These are phyloP conservation scores for Diogma glabrata DNA, from an alignment of 2,888 invertebrate species.

Conservation along the genomic window DNA sequence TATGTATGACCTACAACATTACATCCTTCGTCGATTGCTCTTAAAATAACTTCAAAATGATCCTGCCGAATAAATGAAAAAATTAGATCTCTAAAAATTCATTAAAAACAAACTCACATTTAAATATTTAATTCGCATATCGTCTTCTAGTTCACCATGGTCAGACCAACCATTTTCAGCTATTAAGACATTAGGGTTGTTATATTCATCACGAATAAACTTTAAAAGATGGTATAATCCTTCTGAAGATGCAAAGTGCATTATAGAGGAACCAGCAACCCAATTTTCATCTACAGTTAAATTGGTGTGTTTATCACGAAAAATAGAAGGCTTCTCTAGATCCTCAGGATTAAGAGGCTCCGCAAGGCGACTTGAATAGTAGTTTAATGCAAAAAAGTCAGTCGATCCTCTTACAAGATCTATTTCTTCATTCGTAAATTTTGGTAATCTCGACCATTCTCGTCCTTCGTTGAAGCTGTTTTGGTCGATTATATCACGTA, in stretches of 20 bases:
- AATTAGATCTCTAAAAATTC: too few relatives aligned
- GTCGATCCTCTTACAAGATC: conserved; percentile 22
- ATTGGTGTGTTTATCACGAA: conserved; percentile 32
- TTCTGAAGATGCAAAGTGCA: too few relatives aligned
- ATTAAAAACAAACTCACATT: conserved; percentile 35
- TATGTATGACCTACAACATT: too few relatives aligned
- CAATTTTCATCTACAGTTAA: conserved; percentile 22
- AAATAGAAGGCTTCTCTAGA: conserved; percentile 19
- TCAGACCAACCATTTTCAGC: conserved; percentile 45
- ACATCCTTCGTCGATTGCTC: too few relatives aligned
- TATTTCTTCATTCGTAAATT: conserved; percentile 7
- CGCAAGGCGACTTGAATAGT: conserved; percentile 25
- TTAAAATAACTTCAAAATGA: too few relatives aligned
- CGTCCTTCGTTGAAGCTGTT: conserved; percentile 29
- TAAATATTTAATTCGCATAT: conserved; percentile 26
- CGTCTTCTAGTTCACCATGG: conserved; percentile 24
- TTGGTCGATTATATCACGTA: conserved; percentile 26
- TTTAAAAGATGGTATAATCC: too few relatives aligned
- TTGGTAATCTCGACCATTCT: conserved; percentile 24
- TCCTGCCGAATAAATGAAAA: too few relatives aligned
- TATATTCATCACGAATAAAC: too few relatives aligned
- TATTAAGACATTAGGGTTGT: conserved; percentile 33
- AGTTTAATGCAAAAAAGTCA: conserved; percentile 29
- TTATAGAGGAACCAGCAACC: conserved; percentile 25
- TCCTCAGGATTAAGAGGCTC: too few relatives aligned